phyloP scores from a whole-genome alignment of 2,888 invertebrate genomes.

The Nebria salina region DNA sequence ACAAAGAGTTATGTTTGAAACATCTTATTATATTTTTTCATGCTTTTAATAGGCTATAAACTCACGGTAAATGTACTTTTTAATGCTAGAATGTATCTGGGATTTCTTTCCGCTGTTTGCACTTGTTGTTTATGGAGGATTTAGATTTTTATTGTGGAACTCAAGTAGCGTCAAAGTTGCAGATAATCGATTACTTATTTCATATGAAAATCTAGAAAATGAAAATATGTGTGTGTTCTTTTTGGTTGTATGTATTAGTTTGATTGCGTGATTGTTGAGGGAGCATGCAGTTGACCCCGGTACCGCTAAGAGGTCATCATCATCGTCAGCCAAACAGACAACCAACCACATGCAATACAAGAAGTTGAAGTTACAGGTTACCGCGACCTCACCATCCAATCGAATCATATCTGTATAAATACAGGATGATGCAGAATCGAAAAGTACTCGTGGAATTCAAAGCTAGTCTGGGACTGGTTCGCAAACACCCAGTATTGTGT shows the following conservation, averaged over 20 bases:
- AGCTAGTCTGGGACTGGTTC: neutral
- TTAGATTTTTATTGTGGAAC: neutral
- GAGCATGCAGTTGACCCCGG: slow-evolving; percentile 17
- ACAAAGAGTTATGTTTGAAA: neutral
- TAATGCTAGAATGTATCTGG: neutral
- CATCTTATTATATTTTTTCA: neutral
- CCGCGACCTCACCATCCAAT: neutral
- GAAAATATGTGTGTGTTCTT: neutral
- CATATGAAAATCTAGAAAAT: neutral
- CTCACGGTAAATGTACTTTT: neutral
- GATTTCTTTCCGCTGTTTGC: slow-evolving; percentile 1
- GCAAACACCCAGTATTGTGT: neutral
- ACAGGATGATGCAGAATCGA: neutral
- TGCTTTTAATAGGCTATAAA: neutral
- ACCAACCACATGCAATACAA: slow-evolving; percentile 10
- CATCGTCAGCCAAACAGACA: slow-evolving; percentile 6
- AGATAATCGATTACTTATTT: neutral
- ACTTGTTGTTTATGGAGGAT: neutral
- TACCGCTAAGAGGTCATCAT: slow-evolving; percentile 17
- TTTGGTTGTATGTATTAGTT: neutral
- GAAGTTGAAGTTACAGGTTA: neutral
- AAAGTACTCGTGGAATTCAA: neutral
- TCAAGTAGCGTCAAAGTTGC: neutral
- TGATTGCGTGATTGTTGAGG: slow-evolving; percentile 11
- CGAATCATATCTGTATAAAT: neutral